Conservation (phyloP, 2,797 vertebrate species). For the Sebastes reedi region DNA sequence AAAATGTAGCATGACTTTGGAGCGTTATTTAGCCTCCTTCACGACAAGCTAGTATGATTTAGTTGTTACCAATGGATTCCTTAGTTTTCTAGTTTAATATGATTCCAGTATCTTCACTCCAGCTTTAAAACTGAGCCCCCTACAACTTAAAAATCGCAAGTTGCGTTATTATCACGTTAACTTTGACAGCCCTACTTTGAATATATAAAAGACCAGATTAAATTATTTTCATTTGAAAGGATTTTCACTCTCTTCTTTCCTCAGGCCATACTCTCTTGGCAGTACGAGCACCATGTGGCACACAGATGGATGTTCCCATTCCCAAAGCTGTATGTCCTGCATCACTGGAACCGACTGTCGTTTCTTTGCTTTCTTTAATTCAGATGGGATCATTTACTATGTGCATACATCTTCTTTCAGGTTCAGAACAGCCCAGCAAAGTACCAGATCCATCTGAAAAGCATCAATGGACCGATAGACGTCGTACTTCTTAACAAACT, state of each 20-base stretch:
- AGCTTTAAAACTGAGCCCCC: too few relatives aligned
- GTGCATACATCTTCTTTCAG: conserved; percentile 67
- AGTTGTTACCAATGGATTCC: too few relatives aligned
- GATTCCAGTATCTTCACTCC: too few relatives aligned
- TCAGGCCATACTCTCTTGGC: conserved; percentile 91
- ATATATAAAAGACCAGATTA: neutral
- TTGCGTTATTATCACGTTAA: too few relatives aligned
- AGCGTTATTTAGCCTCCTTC: too few relatives aligned
- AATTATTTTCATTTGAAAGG: neutral
- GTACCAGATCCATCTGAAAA: conserved; percentile 95
- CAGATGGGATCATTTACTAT: neutral
- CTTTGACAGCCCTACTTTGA: too few relatives aligned
- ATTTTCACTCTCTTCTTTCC: neutral
- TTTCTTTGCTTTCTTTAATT: neutral
- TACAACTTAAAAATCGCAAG: too few relatives aligned
- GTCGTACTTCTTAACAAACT: conserved; percentile 94
- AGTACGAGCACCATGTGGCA: conserved; percentile 90
- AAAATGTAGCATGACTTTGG: too few relatives aligned
- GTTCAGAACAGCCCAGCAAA: conserved; percentile 88
- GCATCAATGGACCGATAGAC: conserved; percentile 90
- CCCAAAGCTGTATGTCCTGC: conserved; percentile 89
- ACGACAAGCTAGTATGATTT: too few relatives aligned
- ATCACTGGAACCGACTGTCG: neutral
- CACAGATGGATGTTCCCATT: conserved; percentile 93
- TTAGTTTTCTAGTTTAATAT: too few relatives aligned